Percentiles rank a stretch among this genome's conserved stretches.
Evolutionary conservation across 2,113 vertebrate genomes (phyloP).

Genomic region (Erythrocebus patas): DNA sequence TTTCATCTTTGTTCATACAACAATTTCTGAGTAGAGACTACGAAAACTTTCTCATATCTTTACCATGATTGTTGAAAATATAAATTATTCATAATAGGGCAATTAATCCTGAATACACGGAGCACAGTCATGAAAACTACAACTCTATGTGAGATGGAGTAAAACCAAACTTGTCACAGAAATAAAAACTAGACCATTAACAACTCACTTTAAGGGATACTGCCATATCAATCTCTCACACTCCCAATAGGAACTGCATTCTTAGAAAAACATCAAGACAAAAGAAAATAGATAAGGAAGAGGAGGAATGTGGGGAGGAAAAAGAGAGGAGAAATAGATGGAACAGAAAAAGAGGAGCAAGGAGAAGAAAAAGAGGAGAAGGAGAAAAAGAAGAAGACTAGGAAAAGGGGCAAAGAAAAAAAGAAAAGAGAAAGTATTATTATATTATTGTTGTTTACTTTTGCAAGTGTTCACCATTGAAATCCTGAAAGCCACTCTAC

Average conservation of each 20-base stretch:
- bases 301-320: not conserved
- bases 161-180: not conserved
- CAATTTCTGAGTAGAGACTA: not conserved
- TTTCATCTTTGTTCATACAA: not conserved
- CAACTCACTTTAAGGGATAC: not conserved
- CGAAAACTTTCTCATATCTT: not conserved
- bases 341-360: not conserved
- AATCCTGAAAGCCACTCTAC: not conserved
- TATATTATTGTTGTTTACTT: not conserved
- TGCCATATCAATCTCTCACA: no score
- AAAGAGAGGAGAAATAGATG: not conserved
- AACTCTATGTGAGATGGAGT: not conserved
- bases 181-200: not conserved
- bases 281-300: not conserved
- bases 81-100: not conserved
- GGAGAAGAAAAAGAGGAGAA: accelerated
- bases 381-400: no score
- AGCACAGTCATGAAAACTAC: not conserved
- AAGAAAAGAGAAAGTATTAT: not conserved
- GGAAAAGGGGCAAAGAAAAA: not conserved
- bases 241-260: not conserved
- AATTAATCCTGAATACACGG: not conserved
- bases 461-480: not conserved
- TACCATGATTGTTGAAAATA: not conserved
- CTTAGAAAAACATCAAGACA: not conserved